Conservation (phyloP, 1,140 invertebrate genomes). For the Lordiphosa collinella region DNA sequence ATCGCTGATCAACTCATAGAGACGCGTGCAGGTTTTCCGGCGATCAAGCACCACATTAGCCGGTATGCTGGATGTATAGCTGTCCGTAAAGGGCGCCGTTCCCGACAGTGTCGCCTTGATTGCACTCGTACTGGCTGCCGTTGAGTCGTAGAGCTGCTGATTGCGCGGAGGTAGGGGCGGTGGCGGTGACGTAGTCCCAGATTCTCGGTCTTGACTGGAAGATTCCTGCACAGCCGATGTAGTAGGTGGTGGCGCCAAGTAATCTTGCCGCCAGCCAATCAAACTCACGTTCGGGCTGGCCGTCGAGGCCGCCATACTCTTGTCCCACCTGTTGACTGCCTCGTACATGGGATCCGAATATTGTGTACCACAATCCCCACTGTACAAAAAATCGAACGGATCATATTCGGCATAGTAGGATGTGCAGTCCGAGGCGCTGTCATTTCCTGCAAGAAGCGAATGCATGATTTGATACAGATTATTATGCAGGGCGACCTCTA, state of each 20-base stretch:
- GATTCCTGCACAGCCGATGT: neutral
- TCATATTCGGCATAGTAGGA: constrained; percentile 92
- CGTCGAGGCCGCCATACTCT: constrained; percentile 75
- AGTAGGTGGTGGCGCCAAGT: constrained; percentile 19
- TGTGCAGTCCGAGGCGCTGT: constrained; percentile 71
- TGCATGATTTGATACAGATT: constrained; percentile 54
- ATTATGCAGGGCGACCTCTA: neutral
- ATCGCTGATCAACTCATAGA: constrained; percentile 88
- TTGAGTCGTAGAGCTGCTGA: constrained; percentile 46
- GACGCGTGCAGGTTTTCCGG: constrained; percentile 80
- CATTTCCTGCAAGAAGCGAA: constrained; percentile 76
- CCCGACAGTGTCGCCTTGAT: constrained; percentile 12
- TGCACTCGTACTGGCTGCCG: neutral
- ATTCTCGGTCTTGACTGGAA: neutral
- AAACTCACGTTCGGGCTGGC: constrained; percentile 81
- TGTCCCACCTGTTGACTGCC: constrained; percentile 85
- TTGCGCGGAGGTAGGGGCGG: constrained; percentile 82
- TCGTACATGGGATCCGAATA: constrained; percentile 89
- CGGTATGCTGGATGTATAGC: constrained; percentile 56
- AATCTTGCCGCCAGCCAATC: constrained; percentile 81
- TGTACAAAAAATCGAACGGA: constrained; percentile 91
- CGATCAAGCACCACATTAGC: constrained; percentile 79
- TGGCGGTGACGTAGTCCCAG: constrained; percentile 53
- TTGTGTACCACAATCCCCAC: constrained; percentile 84
- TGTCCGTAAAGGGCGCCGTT: constrained; percentile 58